A percentile compares a stretch with the other conserved stretches of the same genome.
Evolutionary conservation across 2,113 vertebrate genomes (phyloP).

Genomic region (Myotis yumanensis): DNA sequence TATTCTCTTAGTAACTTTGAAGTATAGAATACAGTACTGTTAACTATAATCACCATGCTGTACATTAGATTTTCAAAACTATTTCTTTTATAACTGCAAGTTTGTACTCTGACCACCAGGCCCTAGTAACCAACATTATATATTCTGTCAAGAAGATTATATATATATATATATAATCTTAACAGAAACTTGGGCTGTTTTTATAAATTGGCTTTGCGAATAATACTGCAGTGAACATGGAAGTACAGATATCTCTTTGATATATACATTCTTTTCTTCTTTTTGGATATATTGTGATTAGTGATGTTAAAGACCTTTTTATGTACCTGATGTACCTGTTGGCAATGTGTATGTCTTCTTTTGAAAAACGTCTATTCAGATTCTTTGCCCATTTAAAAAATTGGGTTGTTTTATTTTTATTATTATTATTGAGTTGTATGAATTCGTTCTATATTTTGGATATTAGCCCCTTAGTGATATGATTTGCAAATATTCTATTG

Average conservation of each 20-base stretch:
- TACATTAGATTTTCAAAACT: neutral
- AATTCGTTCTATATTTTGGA: neutral
- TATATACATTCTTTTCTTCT: neutral
- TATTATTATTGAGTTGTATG: neutral
- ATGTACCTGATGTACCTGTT: neutral
- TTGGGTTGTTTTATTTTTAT: neutral
- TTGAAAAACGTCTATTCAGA: neutral
- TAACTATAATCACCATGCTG: neutral
- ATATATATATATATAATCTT: neutral
- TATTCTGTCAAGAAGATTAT: too few species aligned
- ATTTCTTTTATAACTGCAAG: neutral
- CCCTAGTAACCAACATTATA: neutral
- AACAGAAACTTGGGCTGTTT: neutral
- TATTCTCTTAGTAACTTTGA: neutral
- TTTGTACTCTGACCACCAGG: neutral
- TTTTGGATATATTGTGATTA: neutral
- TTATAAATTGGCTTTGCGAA: neutral
- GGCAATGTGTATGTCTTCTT: neutral
- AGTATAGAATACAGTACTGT: neutral
- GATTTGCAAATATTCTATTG: neutral
- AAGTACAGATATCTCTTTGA: neutral
- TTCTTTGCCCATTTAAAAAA: neutral
- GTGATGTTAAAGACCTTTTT: neutral
- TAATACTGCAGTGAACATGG: neutral
- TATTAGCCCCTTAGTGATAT: neutral